These are phyloP conservation scores for Smittia sp. DNA, from an alignment of 2,888 invertebrate species.

Conservation along the genomic window DNA sequence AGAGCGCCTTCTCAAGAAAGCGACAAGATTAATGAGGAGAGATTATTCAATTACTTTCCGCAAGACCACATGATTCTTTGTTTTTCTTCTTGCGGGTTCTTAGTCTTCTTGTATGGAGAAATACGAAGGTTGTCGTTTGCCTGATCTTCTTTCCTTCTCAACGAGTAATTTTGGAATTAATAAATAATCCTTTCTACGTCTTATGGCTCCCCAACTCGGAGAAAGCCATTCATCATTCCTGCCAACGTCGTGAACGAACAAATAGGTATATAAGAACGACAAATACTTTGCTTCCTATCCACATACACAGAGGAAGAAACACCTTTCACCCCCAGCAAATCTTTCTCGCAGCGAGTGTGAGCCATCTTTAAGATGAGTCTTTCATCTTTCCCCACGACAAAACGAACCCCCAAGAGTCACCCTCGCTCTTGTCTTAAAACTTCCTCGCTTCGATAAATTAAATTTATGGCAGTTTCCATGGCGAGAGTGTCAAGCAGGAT, in stretches of 20 bases:
- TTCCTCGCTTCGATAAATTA: no score
- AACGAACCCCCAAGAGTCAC: no score
- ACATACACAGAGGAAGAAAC: neutral
- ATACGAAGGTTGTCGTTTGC: neutral
- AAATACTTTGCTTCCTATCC: slow-evolving; percentile 24
- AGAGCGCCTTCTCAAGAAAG: neutral
- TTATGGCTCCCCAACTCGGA: slow-evolving; percentile 18
- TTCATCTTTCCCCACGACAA: no score
- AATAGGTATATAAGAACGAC: slow-evolving; percentile 29
- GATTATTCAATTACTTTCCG: slow-evolving; percentile 40
- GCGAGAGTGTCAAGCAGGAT: no score
- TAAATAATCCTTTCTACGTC: slow-evolving; percentile 39
- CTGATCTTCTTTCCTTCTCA: neutral
- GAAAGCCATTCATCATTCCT: slow-evolving; percentile 38
- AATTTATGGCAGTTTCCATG: no score
- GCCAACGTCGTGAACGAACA: slow-evolving; percentile 23
- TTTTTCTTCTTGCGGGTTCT: slow-evolving; percentile 10
- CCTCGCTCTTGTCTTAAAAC: no score
- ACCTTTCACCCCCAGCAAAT: slow-evolving; percentile 18
- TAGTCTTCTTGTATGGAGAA: neutral
- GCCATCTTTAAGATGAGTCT: neutral
- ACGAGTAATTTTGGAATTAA: slow-evolving; percentile 36
- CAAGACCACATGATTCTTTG: slow-evolving; percentile 38
- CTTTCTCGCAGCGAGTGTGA: neutral
- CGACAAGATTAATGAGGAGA: slow-evolving; percentile 31